Conservation (phyloP, 2,797 vertebrate species). For the Gambusia yucatana region DNA sequence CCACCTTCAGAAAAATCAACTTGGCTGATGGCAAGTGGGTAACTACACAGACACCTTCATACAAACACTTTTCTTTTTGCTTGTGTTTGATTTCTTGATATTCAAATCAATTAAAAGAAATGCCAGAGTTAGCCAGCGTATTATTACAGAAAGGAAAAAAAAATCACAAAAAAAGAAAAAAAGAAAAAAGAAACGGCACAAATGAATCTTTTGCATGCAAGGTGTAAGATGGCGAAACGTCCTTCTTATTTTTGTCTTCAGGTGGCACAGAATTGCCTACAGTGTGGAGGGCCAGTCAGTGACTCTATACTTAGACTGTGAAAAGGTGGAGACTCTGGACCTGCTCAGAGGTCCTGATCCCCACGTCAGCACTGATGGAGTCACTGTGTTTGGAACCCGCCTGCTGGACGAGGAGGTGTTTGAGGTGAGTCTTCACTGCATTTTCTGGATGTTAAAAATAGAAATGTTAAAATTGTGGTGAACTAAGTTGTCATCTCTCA, state of each 20-base stretch:
- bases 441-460: background rate
- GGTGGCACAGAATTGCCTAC: conserved; percentile 96
- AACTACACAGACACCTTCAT: conserved; percentile 30
- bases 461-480: background rate
- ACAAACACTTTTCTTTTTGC: conserved; percentile 5
- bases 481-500: background rate
- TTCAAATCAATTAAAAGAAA: background rate
- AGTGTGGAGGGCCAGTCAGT: conserved; percentile 90
- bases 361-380: conserved; percentile 89
- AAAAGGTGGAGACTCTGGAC: conserved; percentile 86
- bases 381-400: conserved; percentile 94
- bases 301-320: conserved; percentile 92
- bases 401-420: conserved; percentile 95
- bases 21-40: conserved; percentile 95
- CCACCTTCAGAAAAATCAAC: conserved; percentile 91
- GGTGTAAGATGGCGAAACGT: background rate
- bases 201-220: background rate
- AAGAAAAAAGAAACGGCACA: too few relatives aligned
- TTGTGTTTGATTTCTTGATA: background rate
- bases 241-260: conserved; percentile 54
- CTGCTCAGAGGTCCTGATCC: conserved; percentile 87
- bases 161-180: background rate
- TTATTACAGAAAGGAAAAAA: background rate
- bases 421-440: conserved; percentile 82
- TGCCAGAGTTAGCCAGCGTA: background rate